A percentile compares a stretch with the other conserved stretches of the same genome.
Conservation (phyloP, 1,140 invertebrate species). For the Helicorthomorpha holstii region DNA sequence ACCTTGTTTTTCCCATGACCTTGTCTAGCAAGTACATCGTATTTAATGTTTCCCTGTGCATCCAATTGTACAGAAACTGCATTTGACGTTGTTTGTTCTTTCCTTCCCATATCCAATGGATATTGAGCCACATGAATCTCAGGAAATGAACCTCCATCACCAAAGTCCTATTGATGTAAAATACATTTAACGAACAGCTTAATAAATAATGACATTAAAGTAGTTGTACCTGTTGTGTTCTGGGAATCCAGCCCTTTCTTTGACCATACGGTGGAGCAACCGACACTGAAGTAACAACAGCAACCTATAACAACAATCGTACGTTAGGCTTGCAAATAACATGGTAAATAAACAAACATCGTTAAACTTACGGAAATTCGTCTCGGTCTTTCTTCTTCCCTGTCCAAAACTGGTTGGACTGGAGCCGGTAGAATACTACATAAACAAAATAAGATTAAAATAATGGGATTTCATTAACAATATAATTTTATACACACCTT, state of each 20-base stretch:
- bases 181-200: slow-evolving; percentile 5
- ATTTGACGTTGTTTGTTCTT: slow-evolving; percentile 48
- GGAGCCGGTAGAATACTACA: slow-evolving; percentile 62
- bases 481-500: too few relatives aligned
- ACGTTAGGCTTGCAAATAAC: not conserved
- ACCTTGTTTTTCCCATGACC: slow-evolving; percentile 93
- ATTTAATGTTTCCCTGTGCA: slow-evolving; percentile 86
- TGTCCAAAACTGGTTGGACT: slow-evolving; percentile 64
- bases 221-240: slow-evolving; percentile 51
- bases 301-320: slow-evolving; percentile 17
- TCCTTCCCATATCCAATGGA: slow-evolving; percentile 65
- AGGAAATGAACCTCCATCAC: slow-evolving; percentile 95
- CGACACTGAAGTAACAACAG: slow-evolving; percentile 59
- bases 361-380: slow-evolving; percentile 26
- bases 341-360: slow-evolving; percentile 26
- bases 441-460: not conserved
- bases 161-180: slow-evolving; percentile 42
- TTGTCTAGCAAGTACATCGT: slow-evolving; percentile 86
- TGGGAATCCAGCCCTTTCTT: slow-evolving; percentile 83
- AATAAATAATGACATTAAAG: slow-evolving; percentile 14
- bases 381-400: slow-evolving; percentile 57
- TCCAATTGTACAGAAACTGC: slow-evolving; percentile 87
- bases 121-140: slow-evolving; percentile 96
- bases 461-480: too few relatives aligned
- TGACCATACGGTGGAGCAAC: slow-evolving; percentile 93